Evolutionary conservation across 2,797 vertebrate species (phyloP).

Genomic region (Intellagama lesueurii): DNA sequence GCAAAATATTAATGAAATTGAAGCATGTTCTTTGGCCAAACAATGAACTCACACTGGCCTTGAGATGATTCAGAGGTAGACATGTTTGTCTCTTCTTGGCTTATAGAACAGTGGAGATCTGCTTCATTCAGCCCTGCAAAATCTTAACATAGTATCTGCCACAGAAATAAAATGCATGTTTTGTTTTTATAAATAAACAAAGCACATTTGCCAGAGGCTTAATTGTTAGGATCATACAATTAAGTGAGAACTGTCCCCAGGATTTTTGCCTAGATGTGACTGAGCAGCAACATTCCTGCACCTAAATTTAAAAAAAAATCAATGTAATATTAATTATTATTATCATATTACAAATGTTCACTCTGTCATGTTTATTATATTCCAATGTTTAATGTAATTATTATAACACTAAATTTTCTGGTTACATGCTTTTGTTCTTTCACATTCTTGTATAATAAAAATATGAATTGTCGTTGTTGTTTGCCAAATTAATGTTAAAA

Average conservation of each 20-base stretch:
- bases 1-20: conserved; percentile 61
- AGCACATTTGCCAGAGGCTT: too few relatives aligned
- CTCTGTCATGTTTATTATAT: neutral
- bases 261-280: too few relatives aligned
- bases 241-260: too few relatives aligned
- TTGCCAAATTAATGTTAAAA: conserved; percentile 16
- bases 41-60: conserved; percentile 59
- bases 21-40: conserved; percentile 67
- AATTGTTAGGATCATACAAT: too few relatives aligned
- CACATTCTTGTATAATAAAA: neutral
- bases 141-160: conserved; percentile 52
- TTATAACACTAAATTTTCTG: neutral
- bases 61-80: conserved; percentile 63
- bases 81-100: conserved; percentile 51
- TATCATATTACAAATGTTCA: conserved; percentile 40
- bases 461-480: neutral
- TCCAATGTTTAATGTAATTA: neutral
- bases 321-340: conserved; percentile 61
- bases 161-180: neutral
- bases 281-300: too few relatives aligned
- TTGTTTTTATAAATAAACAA: neutral
- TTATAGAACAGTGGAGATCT: conserved; percentile 58
- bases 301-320: conserved; percentile 45
- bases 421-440: neutral
- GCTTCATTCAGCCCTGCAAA: conserved; percentile 53